Conservation (phyloP, 1,140 invertebrate genomes). For the Drosophila nannoptera region DNA sequence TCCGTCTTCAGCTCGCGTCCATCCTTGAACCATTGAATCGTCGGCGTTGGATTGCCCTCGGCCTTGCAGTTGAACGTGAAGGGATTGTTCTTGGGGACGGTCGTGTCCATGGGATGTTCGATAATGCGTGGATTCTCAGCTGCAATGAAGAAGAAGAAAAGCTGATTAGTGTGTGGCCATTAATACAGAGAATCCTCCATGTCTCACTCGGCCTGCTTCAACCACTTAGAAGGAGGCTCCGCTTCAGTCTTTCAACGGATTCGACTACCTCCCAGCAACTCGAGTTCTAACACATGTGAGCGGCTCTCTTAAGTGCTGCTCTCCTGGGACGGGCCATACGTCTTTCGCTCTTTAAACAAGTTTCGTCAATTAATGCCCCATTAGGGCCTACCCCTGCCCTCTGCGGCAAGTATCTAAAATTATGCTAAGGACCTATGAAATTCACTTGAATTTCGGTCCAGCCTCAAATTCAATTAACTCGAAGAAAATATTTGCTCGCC, state of each 20-base stretch:
- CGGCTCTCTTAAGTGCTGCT: slow-evolving; percentile 13
- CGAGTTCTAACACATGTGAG: slow-evolving; percentile 11
- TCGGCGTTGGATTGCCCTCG: slow-evolving; percentile 83
- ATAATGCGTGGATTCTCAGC: slow-evolving; percentile 86
- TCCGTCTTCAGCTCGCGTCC: slow-evolving; percentile 81
- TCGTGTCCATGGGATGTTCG: slow-evolving; percentile 87
- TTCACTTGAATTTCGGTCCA: slow-evolving; percentile 57
- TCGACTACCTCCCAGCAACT: slow-evolving; percentile 13
- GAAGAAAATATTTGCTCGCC: slow-evolving; percentile 76
- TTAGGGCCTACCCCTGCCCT: slow-evolving; percentile 41
- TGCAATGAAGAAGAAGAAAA: slow-evolving; percentile 30
- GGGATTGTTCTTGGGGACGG: slow-evolving; percentile 85
- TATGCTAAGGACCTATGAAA: slow-evolving; percentile 62
- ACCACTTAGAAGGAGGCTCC: neutral
- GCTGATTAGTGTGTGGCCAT: neutral
- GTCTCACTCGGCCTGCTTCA: no score
- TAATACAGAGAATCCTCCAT: no score
- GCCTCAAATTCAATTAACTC: slow-evolving; percentile 76
- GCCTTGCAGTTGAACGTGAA: slow-evolving; percentile 85
- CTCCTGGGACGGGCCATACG: slow-evolving; percentile 39
- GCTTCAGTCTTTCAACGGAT: neutral
- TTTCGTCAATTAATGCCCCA: slow-evolving; percentile 72
- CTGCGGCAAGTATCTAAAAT: slow-evolving; percentile 41
- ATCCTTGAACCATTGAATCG: slow-evolving; percentile 85
- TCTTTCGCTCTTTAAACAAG: slow-evolving; percentile 49